Percentiles rank a stretch among this genome's conserved stretches.
phyloP scores from a whole-genome alignment of 2,113 vertebrate genomes.

The Plecotus auritus region DNA sequence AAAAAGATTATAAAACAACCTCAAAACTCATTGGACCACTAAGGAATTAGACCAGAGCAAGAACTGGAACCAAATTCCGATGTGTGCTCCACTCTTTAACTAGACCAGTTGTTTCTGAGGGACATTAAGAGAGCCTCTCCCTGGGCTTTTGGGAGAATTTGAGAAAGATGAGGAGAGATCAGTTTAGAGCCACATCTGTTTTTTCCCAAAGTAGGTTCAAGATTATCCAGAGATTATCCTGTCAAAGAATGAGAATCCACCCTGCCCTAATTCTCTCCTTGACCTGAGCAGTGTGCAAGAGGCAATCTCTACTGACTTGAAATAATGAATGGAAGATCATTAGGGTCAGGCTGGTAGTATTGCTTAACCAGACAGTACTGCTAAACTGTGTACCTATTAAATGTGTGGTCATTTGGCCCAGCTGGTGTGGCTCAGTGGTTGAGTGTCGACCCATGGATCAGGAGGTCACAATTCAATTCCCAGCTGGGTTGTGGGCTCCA shows the following conservation, averaged over 20 bases:
- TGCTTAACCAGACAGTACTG: background rate
- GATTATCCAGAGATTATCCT: background rate
- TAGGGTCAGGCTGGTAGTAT: background rate
- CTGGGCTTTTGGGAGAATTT: background rate
- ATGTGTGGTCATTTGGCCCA: background rate
- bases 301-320: background rate
- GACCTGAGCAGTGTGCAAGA: background rate
- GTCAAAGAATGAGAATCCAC: background rate
- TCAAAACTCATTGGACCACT: background rate
- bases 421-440: no score
- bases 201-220: background rate
- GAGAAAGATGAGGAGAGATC: background rate
- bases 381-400: background rate
- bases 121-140: background rate
- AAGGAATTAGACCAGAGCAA: background rate
- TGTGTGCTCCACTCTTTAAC: background rate
- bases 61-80: background rate
- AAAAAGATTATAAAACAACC: background rate
- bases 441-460: no score
- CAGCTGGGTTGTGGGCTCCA: no score
- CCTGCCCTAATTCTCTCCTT: background rate
- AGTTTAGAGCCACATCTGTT: background rate
- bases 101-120: background rate
- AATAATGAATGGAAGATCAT: background rate
- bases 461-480: no score